Conservation (phyloP, 2,797 vertebrate species). For the Iguana delicatissima region DNA sequence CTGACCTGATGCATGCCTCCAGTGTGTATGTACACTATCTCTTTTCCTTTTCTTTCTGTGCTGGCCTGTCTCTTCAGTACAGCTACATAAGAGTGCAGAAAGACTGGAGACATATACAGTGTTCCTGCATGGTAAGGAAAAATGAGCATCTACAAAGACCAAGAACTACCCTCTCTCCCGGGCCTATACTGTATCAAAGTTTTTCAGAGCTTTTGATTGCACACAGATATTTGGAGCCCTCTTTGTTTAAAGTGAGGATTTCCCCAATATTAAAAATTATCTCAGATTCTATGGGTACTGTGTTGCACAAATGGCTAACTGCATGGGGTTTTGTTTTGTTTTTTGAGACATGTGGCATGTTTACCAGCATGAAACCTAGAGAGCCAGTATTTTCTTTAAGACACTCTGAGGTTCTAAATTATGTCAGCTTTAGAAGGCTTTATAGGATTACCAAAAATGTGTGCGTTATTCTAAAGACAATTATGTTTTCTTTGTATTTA, state of each 20-base stretch:
- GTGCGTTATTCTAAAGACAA: too few relatives aligned
- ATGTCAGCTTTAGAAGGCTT: too few relatives aligned
- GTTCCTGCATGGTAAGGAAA: background rate
- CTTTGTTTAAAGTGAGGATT: background rate
- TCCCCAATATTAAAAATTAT: background rate
- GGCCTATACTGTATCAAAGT: background rate
- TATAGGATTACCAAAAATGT: too few relatives aligned
- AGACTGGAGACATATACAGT: background rate
- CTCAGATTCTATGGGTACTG: background rate
- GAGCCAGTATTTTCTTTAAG: background rate
- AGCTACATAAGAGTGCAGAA: background rate
- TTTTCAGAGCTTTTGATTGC: background rate
- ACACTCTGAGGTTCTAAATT: background rate
- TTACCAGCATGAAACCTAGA: background rate
- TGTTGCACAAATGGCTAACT: background rate
- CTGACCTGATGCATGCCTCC: slow-evolving; percentile 70
- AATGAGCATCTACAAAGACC: background rate
- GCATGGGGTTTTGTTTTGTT: background rate
- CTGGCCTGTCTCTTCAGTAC: background rate
- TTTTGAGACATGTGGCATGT: background rate
- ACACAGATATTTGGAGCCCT: background rate
- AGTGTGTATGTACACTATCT: slow-evolving; percentile 32
- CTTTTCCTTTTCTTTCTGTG: slow-evolving; percentile 31
- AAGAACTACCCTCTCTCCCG: background rate
- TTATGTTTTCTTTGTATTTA: too few relatives aligned